Percentiles rank a stretch among this genome's conserved stretches.
phyloP scores from a whole-genome alignment of 64 coral and sea anemone genomes.

The Stylophora pistillata region DNA sequence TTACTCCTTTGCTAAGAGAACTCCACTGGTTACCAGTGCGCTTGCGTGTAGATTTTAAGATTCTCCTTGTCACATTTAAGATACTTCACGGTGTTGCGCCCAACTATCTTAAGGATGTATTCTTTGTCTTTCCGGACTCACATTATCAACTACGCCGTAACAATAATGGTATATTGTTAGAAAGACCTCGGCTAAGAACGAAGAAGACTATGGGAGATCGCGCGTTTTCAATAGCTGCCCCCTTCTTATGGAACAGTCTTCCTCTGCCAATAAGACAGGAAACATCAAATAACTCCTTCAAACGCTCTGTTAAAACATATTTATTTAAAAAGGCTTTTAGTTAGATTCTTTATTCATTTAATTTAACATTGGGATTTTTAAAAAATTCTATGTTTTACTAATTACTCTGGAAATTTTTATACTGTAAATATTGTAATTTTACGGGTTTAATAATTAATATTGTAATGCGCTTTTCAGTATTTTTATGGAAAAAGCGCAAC shows the following conservation, averaged over 20 bases:
- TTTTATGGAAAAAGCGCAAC: no score
- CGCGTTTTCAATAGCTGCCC: slow-evolving; percentile 38
- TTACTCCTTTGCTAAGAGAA: slow-evolving; percentile 57
- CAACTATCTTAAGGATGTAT: slow-evolving; percentile 48
- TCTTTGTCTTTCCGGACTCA: slow-evolving; percentile 27
- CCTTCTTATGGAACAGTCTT: neutral
- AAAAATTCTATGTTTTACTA: no score
- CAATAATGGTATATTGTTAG: slow-evolving; percentile 47
- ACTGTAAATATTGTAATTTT: no score
- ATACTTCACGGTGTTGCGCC: slow-evolving; percentile 34
- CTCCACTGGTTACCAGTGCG: slow-evolving; percentile 61
- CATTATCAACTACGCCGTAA: slow-evolving; percentile 54
- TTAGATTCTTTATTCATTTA: no score
- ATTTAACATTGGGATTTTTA: no score
- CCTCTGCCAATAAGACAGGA: no score
- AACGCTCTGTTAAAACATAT: no score
- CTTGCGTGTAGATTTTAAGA: slow-evolving; percentile 53
- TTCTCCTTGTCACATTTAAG: slow-evolving; percentile 55
- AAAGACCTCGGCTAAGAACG: slow-evolving; percentile 22
- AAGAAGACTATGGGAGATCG: slow-evolving; percentile 66
- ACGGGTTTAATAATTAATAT: no score
- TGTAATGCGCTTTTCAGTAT: no score
- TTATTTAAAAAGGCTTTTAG: no score
- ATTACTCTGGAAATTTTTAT: no score
- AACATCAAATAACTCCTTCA: no score